These are phyloP conservation scores for Limnephilus marmoratus DNA, from an alignment of 2,888 invertebrate genomes.

Conservation along the genomic window DNA sequence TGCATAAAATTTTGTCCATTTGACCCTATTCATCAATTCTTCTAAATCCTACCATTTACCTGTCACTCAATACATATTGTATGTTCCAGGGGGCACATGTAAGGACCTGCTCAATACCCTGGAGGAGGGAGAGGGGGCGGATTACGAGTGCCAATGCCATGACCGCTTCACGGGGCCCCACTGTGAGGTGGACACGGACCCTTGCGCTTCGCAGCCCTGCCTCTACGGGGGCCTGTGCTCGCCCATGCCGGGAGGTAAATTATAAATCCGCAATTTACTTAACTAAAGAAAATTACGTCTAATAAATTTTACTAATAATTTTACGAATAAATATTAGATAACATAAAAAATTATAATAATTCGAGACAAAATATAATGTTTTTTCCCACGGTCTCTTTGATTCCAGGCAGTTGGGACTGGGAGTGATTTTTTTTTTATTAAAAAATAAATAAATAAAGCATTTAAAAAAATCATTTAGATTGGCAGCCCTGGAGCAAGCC, in stretches of 20 bases:
- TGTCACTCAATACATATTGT: not conserved
- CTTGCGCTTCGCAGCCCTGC: conserved; percentile 93
- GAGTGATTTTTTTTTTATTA: too few relatives aligned
- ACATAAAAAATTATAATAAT: too few relatives aligned
- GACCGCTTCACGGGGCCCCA: conserved; percentile 85
- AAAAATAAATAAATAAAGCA: too few relatives aligned
- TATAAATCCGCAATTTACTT: not conserved
- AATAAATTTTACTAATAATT: too few relatives aligned
- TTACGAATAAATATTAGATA: too few relatives aligned
- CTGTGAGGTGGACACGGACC: conserved; percentile 92
- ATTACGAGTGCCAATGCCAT: conserved; percentile 88
- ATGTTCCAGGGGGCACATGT: conserved; percentile 77
- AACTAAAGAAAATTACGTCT: too few relatives aligned
- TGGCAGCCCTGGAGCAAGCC: not conserved
- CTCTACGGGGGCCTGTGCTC: conserved; percentile 88
- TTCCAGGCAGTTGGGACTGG: too few relatives aligned
- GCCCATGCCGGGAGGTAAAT: conserved; percentile 72
- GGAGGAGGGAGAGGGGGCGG: conserved; percentile 72
- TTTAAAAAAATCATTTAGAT: not conserved
- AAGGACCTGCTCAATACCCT: conserved; percentile 76
- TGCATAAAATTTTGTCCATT: not conserved
- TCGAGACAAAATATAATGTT: too few relatives aligned
- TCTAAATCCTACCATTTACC: not conserved
- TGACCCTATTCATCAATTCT: not conserved
- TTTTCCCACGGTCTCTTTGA: too few relatives aligned